Percentiles rank a stretch among this genome's conserved stretches.
Evolutionary conservation across 2,888 invertebrate genomes (phyloP).

Genomic region (Agrochola lychnidis): DNA sequence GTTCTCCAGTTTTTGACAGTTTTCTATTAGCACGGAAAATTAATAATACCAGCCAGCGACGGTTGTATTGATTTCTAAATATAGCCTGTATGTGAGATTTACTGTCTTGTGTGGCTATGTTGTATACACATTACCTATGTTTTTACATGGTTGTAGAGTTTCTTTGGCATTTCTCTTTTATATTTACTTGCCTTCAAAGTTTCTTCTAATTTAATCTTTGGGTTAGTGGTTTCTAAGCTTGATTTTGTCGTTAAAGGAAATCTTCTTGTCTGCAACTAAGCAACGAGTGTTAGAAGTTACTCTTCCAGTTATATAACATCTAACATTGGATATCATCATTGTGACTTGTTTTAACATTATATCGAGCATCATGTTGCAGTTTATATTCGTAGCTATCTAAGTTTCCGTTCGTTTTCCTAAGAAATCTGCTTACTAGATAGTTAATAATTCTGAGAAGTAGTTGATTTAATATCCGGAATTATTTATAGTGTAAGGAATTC

Average conservation of each 20-base stretch:
- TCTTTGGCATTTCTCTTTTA: background rate
- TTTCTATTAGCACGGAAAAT: slow-evolving; percentile 68
- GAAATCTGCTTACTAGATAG: background rate
- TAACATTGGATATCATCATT: background rate
- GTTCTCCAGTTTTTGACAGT: slow-evolving; percentile 69
- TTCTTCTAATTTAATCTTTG: background rate
- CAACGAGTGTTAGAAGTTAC: background rate
- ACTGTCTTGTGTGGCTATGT: slow-evolving; percentile 15
- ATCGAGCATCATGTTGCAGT: background rate
- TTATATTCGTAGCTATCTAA: background rate
- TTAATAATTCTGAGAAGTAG: background rate
- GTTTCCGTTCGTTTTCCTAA: background rate
- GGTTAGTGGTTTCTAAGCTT: background rate
- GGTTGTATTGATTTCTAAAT: slow-evolving; percentile 47
- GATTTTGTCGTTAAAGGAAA: background rate
- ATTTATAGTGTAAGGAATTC: background rate
- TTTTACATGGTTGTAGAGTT: background rate
- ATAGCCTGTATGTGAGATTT: slow-evolving; percentile 42
- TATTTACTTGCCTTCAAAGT: background rate
- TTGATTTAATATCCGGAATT: background rate
- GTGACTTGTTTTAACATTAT: background rate
- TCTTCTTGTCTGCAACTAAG: background rate
- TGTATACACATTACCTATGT: background rate
- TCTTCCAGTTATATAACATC: background rate
- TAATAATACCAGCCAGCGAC: slow-evolving; percentile 54